Conservation (phyloP, 1,140 invertebrate species). For the Sitobion miscanthi region DNA sequence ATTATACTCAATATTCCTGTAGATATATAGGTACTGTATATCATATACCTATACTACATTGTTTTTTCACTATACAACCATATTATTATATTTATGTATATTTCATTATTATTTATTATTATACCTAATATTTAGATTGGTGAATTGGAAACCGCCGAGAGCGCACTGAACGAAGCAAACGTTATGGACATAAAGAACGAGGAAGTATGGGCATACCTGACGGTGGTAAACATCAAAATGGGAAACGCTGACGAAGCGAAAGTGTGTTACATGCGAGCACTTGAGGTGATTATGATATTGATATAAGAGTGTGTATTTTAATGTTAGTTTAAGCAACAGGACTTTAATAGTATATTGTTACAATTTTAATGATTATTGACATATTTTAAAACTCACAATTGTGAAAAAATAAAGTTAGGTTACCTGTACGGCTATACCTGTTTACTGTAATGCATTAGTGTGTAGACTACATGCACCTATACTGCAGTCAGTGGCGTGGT, state of each 20-base stretch:
- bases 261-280: conserved; percentile 24
- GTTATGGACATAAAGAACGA: conserved; percentile 37
- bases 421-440: too few species aligned
- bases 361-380: too few species aligned
- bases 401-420: too few species aligned
- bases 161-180: conserved; percentile 22
- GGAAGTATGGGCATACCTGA: conserved; percentile 43
- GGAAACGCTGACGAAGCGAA: neutral
- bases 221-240: conserved; percentile 17
- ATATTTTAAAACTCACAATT: too few species aligned
- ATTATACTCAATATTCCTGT: neutral
- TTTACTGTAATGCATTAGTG: too few species aligned
- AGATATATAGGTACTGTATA: neutral
- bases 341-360: neutral
- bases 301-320: neutral
- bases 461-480: too few species aligned
- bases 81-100: conserved; percentile 1
- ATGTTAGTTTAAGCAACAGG: neutral
- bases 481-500: too few species aligned
- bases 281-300: conserved; percentile 12
- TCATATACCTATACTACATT: neutral
- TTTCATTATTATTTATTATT: conserved; percentile 19
- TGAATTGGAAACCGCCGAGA: conserved; percentile 2
- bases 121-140: conserved; percentile 31
- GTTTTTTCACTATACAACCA: neutral